Conservation (phyloP, 2,797 vertebrate genomes). For the Chelon labrosus region DNA sequence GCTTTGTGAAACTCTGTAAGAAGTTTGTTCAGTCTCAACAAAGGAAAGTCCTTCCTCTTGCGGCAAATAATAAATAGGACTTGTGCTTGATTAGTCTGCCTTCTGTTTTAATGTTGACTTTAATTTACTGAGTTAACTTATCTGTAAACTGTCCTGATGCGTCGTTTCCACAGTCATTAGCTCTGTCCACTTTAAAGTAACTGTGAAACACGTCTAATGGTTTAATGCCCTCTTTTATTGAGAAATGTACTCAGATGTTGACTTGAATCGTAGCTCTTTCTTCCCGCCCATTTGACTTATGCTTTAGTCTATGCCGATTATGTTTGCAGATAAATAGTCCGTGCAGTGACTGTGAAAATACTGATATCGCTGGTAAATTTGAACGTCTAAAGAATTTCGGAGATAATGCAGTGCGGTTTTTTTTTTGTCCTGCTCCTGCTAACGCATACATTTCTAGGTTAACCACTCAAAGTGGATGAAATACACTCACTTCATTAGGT, state of each 20-base stretch:
- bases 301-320: neutral
- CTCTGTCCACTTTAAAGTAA: conserved; percentile 39
- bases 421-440: neutral
- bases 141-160: conserved; percentile 51
- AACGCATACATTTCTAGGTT: neutral
- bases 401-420: neutral
- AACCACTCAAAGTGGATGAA: conserved; percentile 15
- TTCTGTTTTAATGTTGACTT: conserved; percentile 40
- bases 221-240: conserved; percentile 24
- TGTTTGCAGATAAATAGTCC: neutral
- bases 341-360: neutral
- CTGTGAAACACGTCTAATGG: conserved; percentile 44
- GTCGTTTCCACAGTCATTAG: conserved; percentile 46
- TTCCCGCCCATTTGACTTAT: neutral
- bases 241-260: conserved; percentile 17
- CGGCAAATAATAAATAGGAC: conserved; percentile 34
- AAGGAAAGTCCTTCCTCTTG: conserved; percentile 5
- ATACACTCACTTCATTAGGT: neutral
- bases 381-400: neutral
- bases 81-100: conserved; percentile 2
- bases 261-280: conserved; percentile 13
- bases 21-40: conserved; percentile 10
- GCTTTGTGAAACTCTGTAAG: neutral
- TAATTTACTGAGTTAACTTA: conserved; percentile 50
- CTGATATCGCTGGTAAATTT: neutral